Conservation (phyloP, 2,888 invertebrate genomes). For the Cataglyphis livida region DNA sequence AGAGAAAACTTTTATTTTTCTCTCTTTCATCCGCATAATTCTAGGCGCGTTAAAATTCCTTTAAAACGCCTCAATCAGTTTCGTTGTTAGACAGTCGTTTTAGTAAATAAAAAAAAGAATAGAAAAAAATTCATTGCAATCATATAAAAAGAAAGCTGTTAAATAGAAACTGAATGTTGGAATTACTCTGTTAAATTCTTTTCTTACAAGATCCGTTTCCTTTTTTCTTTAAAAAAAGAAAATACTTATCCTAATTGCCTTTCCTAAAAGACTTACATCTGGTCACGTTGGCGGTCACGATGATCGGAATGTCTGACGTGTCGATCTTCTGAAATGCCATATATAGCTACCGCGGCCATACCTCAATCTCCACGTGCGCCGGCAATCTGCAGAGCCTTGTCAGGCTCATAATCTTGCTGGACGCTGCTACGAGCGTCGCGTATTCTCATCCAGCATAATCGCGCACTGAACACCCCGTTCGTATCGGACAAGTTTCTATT, state of each 20-base stretch:
- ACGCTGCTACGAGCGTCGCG: constrained; percentile 52
- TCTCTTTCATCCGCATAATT: too few relatives aligned
- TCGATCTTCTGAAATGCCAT: constrained; percentile 83
- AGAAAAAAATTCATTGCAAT: not conserved
- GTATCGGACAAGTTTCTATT: constrained; percentile 48
- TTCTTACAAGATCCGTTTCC: not conserved
- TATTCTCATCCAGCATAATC: constrained; percentile 59
- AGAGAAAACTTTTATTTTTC: not conserved
- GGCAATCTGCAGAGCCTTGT: constrained; percentile 61
- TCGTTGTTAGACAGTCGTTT: not conserved
- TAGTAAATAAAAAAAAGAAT: not conserved
- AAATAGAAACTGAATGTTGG: not conserved
- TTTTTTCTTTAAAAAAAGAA: not conserved
- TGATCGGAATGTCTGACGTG: constrained; percentile 80
- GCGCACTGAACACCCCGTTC: not conserved
- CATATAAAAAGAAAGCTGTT: not conserved
- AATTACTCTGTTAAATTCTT: not conserved
- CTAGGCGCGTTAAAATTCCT: not conserved
- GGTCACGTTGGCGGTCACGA: constrained; percentile 75
- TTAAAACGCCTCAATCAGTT: not conserved
- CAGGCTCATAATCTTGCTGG: constrained; percentile 68
- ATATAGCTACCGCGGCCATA: constrained; percentile 85
- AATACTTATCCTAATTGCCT: constrained; percentile 19
- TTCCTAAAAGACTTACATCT: constrained; percentile 76
- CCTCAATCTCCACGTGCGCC: constrained; percentile 76